A percentile compares a stretch with the other conserved stretches of the same genome.
phyloP scores from a whole-genome alignment of 2,797 vertebrate species.

The Diceros bicornis region DNA sequence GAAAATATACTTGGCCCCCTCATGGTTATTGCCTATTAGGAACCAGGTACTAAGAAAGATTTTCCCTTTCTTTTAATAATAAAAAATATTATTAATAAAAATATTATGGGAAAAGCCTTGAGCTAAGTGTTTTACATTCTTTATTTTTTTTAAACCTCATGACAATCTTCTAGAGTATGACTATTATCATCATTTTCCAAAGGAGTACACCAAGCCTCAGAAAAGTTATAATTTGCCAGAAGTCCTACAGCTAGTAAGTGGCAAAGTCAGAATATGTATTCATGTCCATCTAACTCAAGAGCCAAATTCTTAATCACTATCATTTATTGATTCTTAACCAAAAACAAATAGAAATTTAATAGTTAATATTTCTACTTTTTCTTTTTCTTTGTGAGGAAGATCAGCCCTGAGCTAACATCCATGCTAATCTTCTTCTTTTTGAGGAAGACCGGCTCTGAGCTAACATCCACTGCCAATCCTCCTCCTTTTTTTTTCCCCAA shows the following conservation, averaged over 20 bases:
- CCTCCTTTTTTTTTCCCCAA: too few relatives aligned
- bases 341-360: constrained; percentile 58
- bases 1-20: constrained; percentile 34
- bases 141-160: constrained; percentile 58
- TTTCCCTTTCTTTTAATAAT: constrained; percentile 63
- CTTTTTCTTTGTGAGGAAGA: too few relatives aligned
- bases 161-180: not conserved
- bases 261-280: not conserved
- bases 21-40: constrained; percentile 34
- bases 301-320: not conserved
- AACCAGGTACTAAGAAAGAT: constrained; percentile 4
- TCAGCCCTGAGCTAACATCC: too few relatives aligned
- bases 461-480: too few relatives aligned
- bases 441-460: too few relatives aligned
- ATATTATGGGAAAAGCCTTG: constrained; percentile 44
- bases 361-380: not conserved
- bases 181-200: constrained; percentile 61
- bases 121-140: constrained; percentile 31
- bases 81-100: constrained; percentile 65
- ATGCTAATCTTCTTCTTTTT: too few relatives aligned
- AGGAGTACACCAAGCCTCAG: not conserved
- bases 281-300: not conserved
- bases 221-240: not conserved
- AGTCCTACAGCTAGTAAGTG: not conserved
- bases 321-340: constrained; percentile 1